These are phyloP conservation scores for Larimichthys polyactis DNA, from an alignment of 2,113 vertebrate species.

Conservation along the genomic window DNA sequence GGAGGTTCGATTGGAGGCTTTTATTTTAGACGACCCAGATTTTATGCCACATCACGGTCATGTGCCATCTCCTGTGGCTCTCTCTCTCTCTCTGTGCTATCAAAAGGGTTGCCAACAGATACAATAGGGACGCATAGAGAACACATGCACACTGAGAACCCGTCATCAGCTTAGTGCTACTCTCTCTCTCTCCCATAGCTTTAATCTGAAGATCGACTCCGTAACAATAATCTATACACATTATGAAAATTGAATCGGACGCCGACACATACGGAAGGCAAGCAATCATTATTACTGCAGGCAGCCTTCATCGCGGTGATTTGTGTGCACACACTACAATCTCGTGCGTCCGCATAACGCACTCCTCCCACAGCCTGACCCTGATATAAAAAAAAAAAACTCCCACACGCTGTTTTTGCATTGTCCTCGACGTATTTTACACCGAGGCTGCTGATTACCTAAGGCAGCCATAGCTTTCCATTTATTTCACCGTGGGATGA, in stretches of 20 bases:
- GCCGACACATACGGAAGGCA: background rate
- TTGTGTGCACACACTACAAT: slow-evolving; percentile 24
- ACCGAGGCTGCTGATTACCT: no score
- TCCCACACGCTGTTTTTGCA: background rate
- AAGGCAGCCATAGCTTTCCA: no score
- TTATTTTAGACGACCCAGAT: slow-evolving; percentile 57
- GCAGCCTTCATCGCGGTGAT: background rate
- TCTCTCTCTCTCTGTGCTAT: background rate
- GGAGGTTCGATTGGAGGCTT: slow-evolving; percentile 21
- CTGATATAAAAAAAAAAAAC: background rate
- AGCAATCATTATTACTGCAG: slow-evolving; percentile 39
- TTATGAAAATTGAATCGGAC: slow-evolving; percentile 64
- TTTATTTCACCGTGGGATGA: no score
- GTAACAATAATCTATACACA: slow-evolving; percentile 54
- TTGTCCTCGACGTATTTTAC: no score
- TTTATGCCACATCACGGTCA: slow-evolving; percentile 26
- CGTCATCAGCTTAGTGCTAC: slow-evolving; percentile 43
- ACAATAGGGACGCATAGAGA: background rate
- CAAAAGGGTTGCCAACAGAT: slow-evolving; percentile 12
- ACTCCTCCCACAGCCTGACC: background rate
- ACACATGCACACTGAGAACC: background rate
- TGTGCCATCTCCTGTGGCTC: slow-evolving; percentile 34
- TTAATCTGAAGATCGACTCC: slow-evolving; percentile 61
- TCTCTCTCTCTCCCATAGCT: slow-evolving; percentile 24
- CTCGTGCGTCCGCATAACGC: background rate